Evolutionary conservation across 1,140 invertebrate genomes (phyloP).

Genomic region (Saccostrea cuccullata): DNA sequence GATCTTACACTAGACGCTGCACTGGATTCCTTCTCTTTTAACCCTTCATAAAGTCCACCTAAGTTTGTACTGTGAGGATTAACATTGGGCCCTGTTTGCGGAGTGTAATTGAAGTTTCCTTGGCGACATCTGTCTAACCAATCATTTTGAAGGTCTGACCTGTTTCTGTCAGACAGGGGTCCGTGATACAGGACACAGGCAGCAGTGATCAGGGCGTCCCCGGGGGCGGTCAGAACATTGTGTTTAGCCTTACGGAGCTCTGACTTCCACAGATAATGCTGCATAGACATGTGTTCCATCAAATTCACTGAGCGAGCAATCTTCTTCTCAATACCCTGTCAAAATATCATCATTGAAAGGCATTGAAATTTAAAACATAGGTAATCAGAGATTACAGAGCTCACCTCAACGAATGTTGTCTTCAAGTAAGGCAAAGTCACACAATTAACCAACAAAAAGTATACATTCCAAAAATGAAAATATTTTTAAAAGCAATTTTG

Average conservation of each 20-base stretch:
- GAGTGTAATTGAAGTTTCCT: conserved; percentile 65
- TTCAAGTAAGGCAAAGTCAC: no score
- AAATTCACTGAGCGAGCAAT: conserved; percentile 72
- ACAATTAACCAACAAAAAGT: no score
- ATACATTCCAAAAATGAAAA: no score
- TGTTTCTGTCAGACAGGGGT: conserved; percentile 72
- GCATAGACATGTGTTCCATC: conserved; percentile 77
- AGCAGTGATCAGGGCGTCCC: conserved; percentile 74
- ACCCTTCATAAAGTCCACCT: conserved; percentile 59
- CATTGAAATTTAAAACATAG: no score
- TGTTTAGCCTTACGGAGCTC: conserved; percentile 70
- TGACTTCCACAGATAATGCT: conserved; percentile 75
- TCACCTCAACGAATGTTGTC: no score
- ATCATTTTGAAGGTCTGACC: conserved; percentile 68
- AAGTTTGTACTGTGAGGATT: conserved; percentile 55
- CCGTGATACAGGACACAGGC: conserved; percentile 76
- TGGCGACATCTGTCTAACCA: conserved; percentile 67
- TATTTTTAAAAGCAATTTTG: no score
- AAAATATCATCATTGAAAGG: background rate
- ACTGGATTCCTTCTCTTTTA: conserved; percentile 59
- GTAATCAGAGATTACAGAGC: no score
- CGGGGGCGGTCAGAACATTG: conserved; percentile 69
- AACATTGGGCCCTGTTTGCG: conserved; percentile 57
- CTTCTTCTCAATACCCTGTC: conserved; percentile 74
- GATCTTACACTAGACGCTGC: conserved; percentile 59